Conservation (phyloP, 2,888 invertebrate species). For the Pseudococcus longispinus region DNA sequence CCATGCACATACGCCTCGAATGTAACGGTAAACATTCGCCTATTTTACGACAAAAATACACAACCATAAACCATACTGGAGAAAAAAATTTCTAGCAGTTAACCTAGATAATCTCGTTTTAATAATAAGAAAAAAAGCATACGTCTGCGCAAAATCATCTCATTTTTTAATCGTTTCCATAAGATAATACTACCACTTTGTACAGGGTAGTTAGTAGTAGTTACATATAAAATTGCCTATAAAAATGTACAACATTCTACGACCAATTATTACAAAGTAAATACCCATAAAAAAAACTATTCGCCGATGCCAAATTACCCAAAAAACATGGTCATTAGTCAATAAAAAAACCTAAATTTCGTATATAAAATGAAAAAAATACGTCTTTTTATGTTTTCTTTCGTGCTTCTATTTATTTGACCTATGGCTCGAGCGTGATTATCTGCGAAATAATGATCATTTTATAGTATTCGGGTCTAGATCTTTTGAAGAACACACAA, state of each 20-base stretch:
- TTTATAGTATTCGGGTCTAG: not conserved
- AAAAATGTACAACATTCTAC: conserved; percentile 15
- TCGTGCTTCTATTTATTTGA: not conserved
- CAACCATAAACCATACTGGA: not conserved
- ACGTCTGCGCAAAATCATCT: not conserved
- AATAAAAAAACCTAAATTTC: not conserved
- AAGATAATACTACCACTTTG: not conserved
- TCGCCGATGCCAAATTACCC: conserved; percentile 12
- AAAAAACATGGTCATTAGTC: conserved; percentile 23
- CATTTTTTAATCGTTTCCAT: not conserved
- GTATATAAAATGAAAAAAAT: not conserved
- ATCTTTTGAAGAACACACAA: not conserved
- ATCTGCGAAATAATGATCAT: not conserved
- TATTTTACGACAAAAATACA: not conserved
- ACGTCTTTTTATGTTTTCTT: not conserved
- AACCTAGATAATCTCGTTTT: not conserved
- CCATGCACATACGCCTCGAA: not conserved
- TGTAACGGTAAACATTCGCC: not conserved
- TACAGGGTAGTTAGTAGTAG: not conserved
- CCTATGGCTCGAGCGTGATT: not conserved
- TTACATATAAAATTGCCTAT: not conserved
- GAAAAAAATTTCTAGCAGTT: not conserved
- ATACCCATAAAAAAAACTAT: conserved; percentile 18
- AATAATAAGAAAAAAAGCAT: not conserved
- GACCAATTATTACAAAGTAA: conserved; percentile 1